phyloP scores from a whole-genome alignment of 2,888 invertebrate genomes.

The Proisotoma minuta region DNA sequence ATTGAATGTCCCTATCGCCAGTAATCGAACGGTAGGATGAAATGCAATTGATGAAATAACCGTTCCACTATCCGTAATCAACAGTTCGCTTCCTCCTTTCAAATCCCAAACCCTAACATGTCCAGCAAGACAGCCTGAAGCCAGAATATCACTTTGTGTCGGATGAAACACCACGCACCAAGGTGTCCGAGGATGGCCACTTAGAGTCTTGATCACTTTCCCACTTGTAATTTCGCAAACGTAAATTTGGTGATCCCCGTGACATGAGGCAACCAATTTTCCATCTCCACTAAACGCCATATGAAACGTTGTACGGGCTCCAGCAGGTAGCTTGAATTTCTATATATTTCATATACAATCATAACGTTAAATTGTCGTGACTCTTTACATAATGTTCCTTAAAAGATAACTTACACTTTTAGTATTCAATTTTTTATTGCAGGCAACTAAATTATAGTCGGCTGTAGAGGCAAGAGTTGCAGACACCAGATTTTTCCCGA shows the following conservation, averaged over 20 bases:
- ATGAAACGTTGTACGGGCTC: constrained; percentile 40
- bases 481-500: constrained; percentile 37
- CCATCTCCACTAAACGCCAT: constrained; percentile 50
- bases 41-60: constrained; percentile 76
- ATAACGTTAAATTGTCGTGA: neutral
- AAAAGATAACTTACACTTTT: constrained; percentile 29
- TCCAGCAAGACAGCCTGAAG: constrained; percentile 81
- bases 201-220: constrained; percentile 68
- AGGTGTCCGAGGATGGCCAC: constrained; percentile 73
- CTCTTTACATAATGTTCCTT: neutral
- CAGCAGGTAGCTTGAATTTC: constrained; percentile 44
- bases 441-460: constrained; percentile 35
- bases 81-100: constrained; percentile 76
- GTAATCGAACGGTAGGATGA: constrained; percentile 73
- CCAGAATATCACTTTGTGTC: constrained; percentile 72
- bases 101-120: constrained; percentile 87
- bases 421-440: constrained; percentile 29
- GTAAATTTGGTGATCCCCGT: constrained; percentile 83
- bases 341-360: constrained; percentile 19
- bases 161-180: constrained; percentile 90
- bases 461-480: constrained; percentile 41
- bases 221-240: constrained; percentile 74
- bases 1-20: constrained; percentile 81
- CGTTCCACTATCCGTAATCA: constrained; percentile 67
- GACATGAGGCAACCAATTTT: constrained; percentile 76